These are phyloP conservation scores for Phrynocephalus guinanensis DNA, from an alignment of 2,797 vertebrate species.

Conservation along the genomic window DNA sequence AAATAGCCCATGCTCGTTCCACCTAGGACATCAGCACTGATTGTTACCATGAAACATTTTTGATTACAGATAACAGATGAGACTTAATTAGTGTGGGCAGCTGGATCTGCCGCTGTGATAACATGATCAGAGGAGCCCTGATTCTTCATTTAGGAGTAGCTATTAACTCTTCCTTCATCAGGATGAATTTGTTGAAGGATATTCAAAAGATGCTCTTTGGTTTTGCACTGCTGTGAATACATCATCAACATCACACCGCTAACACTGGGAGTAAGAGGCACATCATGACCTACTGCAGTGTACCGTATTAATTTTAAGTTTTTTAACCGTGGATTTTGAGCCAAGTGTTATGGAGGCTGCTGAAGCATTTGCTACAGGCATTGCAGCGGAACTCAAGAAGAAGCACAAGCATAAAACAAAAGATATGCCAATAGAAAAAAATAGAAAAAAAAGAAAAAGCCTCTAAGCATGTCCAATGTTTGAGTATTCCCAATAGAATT, in stretches of 20 bases:
- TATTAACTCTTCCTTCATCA: constrained; percentile 20
- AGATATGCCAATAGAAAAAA: not conserved
- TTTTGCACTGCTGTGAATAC: constrained; percentile 25
- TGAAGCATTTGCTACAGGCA: not conserved
- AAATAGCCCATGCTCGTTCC: not conserved
- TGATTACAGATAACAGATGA: not conserved
- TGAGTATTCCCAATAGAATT: not conserved
- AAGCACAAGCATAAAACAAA: constrained; percentile 24
- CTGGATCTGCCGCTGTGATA: not conserved
- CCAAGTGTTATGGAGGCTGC: not conserved
- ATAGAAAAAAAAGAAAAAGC: not conserved
- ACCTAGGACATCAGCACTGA: not conserved
- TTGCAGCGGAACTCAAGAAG: not conserved
- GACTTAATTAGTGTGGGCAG: constrained; percentile 12
- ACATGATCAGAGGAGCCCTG: constrained; percentile 11
- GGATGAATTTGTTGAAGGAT: rapidly evolving
- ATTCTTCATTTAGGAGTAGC: constrained; percentile 15
- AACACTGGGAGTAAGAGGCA: constrained; percentile 10
- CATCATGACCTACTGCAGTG: not conserved
- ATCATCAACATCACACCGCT: not conserved
- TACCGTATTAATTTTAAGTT: constrained; percentile 7
- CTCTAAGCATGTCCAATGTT: not conserved
- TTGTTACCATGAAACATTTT: not conserved
- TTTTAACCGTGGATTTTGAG: not conserved
- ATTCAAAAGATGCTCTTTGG: constrained; percentile 2